Conservation (phyloP, 2,113 vertebrate species). For the Zapornia atra region DNA sequence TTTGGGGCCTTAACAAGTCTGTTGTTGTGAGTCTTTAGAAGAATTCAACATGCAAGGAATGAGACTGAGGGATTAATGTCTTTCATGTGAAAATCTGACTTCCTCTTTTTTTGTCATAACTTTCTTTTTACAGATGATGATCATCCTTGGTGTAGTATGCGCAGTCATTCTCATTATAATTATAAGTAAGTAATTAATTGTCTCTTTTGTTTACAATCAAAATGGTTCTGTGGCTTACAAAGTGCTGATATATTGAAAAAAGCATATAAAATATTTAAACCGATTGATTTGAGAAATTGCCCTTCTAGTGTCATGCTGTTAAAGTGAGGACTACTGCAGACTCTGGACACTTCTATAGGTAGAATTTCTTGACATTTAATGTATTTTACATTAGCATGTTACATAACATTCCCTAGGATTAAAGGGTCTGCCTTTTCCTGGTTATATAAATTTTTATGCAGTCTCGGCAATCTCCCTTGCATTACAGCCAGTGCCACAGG, state of each 20-base stretch:
- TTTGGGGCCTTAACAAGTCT: neutral
- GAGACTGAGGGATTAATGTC: neutral
- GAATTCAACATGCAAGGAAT: neutral
- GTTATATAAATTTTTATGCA: neutral
- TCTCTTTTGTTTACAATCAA: conserved; percentile 13
- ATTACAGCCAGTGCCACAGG: neutral
- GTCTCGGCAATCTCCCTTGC: neutral
- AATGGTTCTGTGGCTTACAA: neutral
- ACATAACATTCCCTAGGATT: neutral
- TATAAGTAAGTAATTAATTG: conserved; percentile 73
- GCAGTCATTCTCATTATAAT: conserved; percentile 76
- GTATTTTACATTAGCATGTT: neutral
- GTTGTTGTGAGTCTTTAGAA: neutral
- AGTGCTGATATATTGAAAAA: neutral
- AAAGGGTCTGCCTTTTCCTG: neutral
- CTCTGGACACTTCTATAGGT: neutral
- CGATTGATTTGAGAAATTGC: neutral
- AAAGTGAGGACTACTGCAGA: conserved; percentile 2
- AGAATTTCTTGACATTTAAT: conserved; percentile 7
- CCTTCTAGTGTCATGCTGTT: neutral
- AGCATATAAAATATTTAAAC: neutral
- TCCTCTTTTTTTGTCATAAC: neutral
- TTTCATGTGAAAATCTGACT: conserved; percentile 22
- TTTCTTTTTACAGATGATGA: conserved; percentile 75
- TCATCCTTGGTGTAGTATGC: conserved; percentile 76